Evolutionary conservation across 30 jellyfish, hydroid and myxozoan genomes (phyloP).

Genomic region (Mastigias papua): DNA sequence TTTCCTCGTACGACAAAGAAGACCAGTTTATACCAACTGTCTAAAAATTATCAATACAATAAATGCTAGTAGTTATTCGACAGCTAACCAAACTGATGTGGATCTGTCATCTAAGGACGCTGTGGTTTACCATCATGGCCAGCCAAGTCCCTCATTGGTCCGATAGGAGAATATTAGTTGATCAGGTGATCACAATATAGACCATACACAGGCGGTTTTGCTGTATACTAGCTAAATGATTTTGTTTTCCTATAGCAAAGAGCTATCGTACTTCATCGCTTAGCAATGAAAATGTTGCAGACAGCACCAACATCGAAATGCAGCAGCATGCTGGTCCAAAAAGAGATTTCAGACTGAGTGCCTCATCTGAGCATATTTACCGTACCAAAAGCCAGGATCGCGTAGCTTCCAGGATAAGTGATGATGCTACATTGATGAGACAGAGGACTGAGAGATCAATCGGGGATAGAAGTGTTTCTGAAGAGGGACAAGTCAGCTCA

Average conservation of each 20-base stretch:
- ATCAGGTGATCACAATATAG: too few relatives aligned
- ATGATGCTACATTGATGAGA: conserved; percentile 13
- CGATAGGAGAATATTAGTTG: too few relatives aligned
- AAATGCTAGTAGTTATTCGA: too few relatives aligned
- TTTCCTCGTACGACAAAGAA: too few relatives aligned
- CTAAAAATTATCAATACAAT: too few relatives aligned
- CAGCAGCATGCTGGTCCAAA: conserved; percentile 17
- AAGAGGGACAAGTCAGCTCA: conserved; percentile 18
- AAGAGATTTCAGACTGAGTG: conserved; percentile 29
- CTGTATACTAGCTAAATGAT: too few relatives aligned
- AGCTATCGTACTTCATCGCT: conserved; percentile 53
- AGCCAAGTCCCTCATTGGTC: too few relatives aligned
- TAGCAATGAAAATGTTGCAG: conserved; percentile 60
- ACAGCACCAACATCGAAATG: neutral
- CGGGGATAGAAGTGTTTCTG: conserved; percentile 20
- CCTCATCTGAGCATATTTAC: conserved; percentile 36
- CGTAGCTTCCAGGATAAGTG: conserved; percentile 32
- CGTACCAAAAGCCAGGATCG: conserved; percentile 38
- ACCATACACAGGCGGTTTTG: too few relatives aligned
- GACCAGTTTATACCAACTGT: too few relatives aligned
- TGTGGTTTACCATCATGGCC: too few relatives aligned
- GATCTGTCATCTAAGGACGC: too few relatives aligned
- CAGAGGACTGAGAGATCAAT: conserved; percentile 33
- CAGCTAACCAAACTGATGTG: too few relatives aligned
- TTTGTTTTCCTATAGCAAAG: conserved; percentile 22